These are phyloP conservation scores for Canis aureus DNA, from an alignment of 2,113 vertebrate genomes.

Conservation along the genomic window DNA sequence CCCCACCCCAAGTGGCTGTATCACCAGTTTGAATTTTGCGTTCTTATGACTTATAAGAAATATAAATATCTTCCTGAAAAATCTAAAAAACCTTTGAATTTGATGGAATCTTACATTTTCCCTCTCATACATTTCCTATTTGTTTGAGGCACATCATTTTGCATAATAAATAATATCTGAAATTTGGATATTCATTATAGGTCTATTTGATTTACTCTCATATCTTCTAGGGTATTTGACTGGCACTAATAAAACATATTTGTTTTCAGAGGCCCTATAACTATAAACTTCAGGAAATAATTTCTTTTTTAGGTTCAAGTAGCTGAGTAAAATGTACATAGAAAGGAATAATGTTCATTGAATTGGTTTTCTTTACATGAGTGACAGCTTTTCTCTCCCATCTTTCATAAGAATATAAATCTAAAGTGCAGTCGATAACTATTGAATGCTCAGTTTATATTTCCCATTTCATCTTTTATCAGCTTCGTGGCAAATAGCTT, in stretches of 20 bases:
- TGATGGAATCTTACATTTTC: neutral
- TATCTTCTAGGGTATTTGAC: conserved; percentile 26
- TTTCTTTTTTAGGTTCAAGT: neutral
- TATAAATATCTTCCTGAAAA: neutral
- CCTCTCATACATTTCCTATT: neutral
- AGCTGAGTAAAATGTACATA: conserved; percentile 39
- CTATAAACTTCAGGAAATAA: neutral
- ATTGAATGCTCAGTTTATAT: conserved; percentile 33
- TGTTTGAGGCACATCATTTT: neutral
- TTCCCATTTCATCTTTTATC: conserved; percentile 33
- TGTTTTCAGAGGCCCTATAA: conserved; percentile 2
- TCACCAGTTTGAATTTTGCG: neutral
- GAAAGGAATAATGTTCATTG: neutral
- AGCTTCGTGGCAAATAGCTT: neutral
- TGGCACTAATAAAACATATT: conserved; percentile 30
- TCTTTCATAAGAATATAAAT: conserved; percentile 48
- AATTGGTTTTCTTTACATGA: conserved; percentile 55
- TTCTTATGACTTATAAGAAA: neutral
- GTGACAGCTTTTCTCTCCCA: neutral
- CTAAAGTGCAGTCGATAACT: conserved; percentile 8
- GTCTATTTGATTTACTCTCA: neutral
- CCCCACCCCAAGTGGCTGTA: neutral
- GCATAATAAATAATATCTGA: neutral
- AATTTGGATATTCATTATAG: neutral
- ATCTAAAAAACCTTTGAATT: conserved; percentile 17